Percentiles rank a stretch among this genome's conserved stretches.
phyloP scores from a whole-genome alignment of 1,140 invertebrate genomes.

The Neodiprion lecontei region DNA sequence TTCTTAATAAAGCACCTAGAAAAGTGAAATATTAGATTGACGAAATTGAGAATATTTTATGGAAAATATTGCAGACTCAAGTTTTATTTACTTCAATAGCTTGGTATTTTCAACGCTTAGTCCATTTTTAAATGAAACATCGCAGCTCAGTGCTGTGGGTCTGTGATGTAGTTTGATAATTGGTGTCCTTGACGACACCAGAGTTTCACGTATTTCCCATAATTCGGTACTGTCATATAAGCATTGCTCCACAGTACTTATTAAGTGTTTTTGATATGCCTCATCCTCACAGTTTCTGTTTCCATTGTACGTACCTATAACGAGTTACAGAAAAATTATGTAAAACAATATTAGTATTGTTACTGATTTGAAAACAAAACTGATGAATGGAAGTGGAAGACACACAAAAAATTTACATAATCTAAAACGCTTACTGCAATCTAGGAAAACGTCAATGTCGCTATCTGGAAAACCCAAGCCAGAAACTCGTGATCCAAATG shows the following conservation, averaged over 20 bases:
- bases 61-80: background rate
- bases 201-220: conserved; percentile 35
- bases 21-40: conserved; percentile 16
- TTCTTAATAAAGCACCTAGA: conserved; percentile 51
- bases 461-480: conserved; percentile 53
- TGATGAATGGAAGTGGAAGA: too few relatives aligned
- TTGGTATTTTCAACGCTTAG: conserved; percentile 64
- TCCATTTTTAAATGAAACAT: conserved; percentile 66
- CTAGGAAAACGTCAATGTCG: conserved; percentile 63
- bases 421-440: conserved; percentile 46
- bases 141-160: conserved; percentile 58
- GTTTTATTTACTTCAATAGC: conserved; percentile 53
- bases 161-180: conserved; percentile 64
- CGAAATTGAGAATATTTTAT: too few relatives aligned
- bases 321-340: too few relatives aligned
- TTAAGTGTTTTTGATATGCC: background rate
- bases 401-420: too few relatives aligned
- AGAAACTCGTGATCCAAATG: conserved; percentile 60
- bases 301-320: background rate
- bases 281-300: background rate
- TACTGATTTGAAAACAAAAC: too few relatives aligned
- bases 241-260: background rate
- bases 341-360: too few relatives aligned
- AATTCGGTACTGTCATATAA: background rate
- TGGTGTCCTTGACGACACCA: conserved; percentile 54